A percentile compares a stretch with the other conserved stretches of the same genome.
phyloP scores from a whole-genome alignment of 2,888 invertebrate species.

The Pristionchus fissidentatus region DNA sequence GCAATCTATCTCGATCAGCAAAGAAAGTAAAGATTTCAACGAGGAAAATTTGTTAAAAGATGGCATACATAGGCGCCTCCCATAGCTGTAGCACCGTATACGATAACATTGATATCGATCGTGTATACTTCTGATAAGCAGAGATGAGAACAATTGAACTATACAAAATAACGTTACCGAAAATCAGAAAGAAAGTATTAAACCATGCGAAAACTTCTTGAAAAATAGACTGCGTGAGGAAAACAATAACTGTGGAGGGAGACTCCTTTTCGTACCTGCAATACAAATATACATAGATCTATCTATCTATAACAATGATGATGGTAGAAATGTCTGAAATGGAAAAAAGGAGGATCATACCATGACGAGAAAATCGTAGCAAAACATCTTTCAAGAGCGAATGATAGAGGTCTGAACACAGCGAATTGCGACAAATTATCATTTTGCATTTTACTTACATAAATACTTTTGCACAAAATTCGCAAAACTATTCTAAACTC shows the following conservation, averaged over 20 bases:
- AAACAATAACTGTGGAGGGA: neutral
- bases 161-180: neutral
- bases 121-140: neutral
- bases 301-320: neutral
- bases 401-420: neutral
- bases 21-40: neutral
- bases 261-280: slow-evolving; percentile 31
- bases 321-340: neutral
- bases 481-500: neutral
- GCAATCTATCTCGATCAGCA: too few species aligned
- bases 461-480: neutral
- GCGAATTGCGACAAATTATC: neutral
- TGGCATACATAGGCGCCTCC: neutral
- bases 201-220: neutral
- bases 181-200: neutral
- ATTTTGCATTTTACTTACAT: neutral
- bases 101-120: neutral
- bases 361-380: neutral
- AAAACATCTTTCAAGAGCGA: neutral
- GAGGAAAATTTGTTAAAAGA: too few species aligned
- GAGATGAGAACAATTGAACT: too few species aligned
- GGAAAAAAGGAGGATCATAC: neutral
- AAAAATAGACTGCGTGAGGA: neutral
- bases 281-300: neutral
- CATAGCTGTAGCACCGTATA: neutral